Base-by-base conservation (phyloP, 2,888 invertebrate genomes). In the Brachycybe producta region DNA sequence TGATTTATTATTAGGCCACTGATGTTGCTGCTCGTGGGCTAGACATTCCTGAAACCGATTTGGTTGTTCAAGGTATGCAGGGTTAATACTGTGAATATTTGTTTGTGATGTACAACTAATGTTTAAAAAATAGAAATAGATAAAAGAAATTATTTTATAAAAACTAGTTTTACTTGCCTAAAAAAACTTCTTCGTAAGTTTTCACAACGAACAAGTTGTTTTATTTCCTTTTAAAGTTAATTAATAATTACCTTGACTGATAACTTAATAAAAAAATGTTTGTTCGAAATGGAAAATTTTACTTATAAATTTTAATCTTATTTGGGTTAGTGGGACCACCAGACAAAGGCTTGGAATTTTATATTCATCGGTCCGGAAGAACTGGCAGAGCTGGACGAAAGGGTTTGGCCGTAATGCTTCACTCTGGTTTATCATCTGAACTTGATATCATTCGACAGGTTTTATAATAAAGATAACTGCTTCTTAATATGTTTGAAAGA, bases 1-100 rank as follows among this genome's bases (percentile, higher is more conserved):
- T 34, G 2, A 44, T 44, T 44, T 28, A 15, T 32, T 19, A 21
- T 27, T 4, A 50, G 50, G 50, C 50, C 13, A 50, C 50, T n/a
- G 50, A 50, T 44, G 50, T 50, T 34, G 50, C 50, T 34, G 50
- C 50, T 17, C 42, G 50, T 17, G 50, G 50, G 3, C 24, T 50
- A 30, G 50, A 50, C 50, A 32, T 50, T 50, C 50, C 50, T 17
- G 50, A 50, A 44, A 44, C 44, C 2, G 44, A 45, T 27, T 30
- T 50, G 15, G 44, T 50, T 15, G 8, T 50, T 41, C 50, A 50
- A 36, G 50, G 50, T 50, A 34, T n/a, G 48, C n/a, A n/a, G n/a
- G n/a, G n/a, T n/a, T n/a, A n/a, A n/a, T n/a, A n/a, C n/a, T n/a
- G n/a, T n/a, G n/a, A n/a, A n/a, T n/a, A n/a, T n/a, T n/a, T n/a